These are phyloP conservation scores for Drosophila peninsularis DNA, from an alignment of 2,888 invertebrate species.

Conservation along the genomic window DNA sequence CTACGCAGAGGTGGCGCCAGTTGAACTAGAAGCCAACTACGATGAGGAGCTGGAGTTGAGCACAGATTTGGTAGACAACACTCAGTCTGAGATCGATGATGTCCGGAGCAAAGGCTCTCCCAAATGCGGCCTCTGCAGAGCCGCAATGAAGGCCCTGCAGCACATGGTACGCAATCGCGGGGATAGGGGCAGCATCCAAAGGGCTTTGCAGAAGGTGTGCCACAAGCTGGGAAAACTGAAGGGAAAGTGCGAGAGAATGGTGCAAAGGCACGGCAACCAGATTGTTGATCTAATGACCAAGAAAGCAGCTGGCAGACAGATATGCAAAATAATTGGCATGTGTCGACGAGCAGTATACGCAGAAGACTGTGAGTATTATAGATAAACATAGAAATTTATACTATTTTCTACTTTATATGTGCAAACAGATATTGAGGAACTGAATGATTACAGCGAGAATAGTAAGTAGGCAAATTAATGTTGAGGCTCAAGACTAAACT, in stretches of 20 bases:
- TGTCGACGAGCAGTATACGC: not conserved
- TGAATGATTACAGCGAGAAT: not conserved
- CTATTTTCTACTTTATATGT: not conserved
- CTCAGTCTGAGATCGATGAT: not conserved
- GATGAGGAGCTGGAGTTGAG: not conserved
- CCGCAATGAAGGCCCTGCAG: not conserved
- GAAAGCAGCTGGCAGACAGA: not conserved
- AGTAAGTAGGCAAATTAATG: not conserved
- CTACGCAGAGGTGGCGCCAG: not conserved
- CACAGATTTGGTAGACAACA: not conserved
- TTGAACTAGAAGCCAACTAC: not conserved
- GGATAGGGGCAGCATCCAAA: conserved; percentile 16
- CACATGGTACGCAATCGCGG: not conserved
- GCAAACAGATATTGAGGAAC: not conserved
- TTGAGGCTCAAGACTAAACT: not conserved
- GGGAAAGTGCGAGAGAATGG: conserved; percentile 1
- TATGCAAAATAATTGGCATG: conserved; percentile 23
- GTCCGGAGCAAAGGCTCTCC: not conserved
- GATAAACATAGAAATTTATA: not conserved
- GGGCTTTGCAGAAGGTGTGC: conserved; percentile 17
- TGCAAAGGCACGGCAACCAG: not conserved
- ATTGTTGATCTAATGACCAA: conserved; percentile 20
- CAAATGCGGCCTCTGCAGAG: conserved; percentile 12
- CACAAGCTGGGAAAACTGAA: conserved; percentile 4
- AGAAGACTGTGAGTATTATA: conserved; percentile 22